Conservation (phyloP, 2,888 invertebrate species). For the Uloborus plumipes region DNA sequence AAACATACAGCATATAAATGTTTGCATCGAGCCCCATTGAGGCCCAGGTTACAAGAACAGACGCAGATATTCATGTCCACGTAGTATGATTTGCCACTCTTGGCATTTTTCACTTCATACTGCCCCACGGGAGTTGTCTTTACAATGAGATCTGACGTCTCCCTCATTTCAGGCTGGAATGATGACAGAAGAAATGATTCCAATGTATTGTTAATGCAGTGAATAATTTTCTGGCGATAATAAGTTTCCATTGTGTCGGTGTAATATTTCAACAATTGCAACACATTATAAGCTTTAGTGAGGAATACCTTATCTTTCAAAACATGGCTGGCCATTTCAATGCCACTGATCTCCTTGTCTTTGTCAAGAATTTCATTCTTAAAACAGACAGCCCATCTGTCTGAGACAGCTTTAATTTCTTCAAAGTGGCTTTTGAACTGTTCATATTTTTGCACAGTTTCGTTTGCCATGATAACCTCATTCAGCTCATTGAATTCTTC, state of each 20-base stretch:
- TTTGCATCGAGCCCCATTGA: slow-evolving; percentile 53
- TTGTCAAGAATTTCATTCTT: slow-evolving; percentile 59
- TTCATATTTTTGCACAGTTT: slow-evolving; percentile 49
- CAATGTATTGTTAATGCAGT: slow-evolving; percentile 49
- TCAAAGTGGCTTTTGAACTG: slow-evolving; percentile 38
- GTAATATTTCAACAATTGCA: slow-evolving; percentile 52
- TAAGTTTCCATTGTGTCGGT: slow-evolving; percentile 57
- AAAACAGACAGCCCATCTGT: slow-evolving; percentile 55
- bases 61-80: slow-evolving; percentile 58
- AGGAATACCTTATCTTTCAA: slow-evolving; percentile 57
- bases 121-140: slow-evolving; percentile 30
- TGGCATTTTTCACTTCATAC: slow-evolving; percentile 41
- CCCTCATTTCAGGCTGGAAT: slow-evolving; percentile 43
- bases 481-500: slow-evolving; percentile 46
- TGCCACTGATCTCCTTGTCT: slow-evolving; percentile 51
- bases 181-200: slow-evolving; percentile 35
- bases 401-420: slow-evolving; percentile 41
- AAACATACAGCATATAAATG: slow-evolving; percentile 52
- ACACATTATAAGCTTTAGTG: slow-evolving; percentile 49
- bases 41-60: slow-evolving; percentile 49
- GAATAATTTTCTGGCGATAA: slow-evolving; percentile 54
- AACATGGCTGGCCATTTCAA: slow-evolving; percentile 58
- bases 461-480: slow-evolving; percentile 20
- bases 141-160: slow-evolving; percentile 29
- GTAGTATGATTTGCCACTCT: slow-evolving; percentile 43